These are phyloP conservation scores for Odocoileus virginianus DNA, from an alignment of 2,113 vertebrate genomes.

Conservation along the genomic window DNA sequence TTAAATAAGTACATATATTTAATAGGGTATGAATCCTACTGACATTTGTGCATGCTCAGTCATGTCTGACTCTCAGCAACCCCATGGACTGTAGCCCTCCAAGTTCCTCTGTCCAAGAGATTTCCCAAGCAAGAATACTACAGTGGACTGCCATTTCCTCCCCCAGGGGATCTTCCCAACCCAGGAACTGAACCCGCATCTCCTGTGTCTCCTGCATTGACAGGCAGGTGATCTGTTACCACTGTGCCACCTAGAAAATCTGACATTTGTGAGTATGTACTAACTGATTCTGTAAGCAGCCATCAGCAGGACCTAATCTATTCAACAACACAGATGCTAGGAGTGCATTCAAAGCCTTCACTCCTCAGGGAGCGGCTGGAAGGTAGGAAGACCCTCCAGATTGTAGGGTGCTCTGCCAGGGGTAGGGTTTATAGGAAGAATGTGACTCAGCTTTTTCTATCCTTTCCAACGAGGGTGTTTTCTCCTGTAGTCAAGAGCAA, in stretches of 20 bases:
- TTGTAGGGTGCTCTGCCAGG: too few species aligned
- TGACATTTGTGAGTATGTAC: not conserved
- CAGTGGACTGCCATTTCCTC: not conserved
- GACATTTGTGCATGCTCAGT: not conserved
- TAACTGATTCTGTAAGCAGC: not conserved
- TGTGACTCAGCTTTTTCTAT: not conserved
- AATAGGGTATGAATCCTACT: not conserved
- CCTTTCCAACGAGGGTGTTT: not conserved
- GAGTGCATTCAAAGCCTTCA: not conserved
- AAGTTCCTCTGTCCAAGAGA: not conserved
- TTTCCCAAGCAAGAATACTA: not conserved
- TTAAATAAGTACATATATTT: not conserved
- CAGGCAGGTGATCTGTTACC: not conserved
- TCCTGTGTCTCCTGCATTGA: not conserved
- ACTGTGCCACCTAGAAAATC: fast-evolving
- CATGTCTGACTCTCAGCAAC: not conserved
- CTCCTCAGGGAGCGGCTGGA: not conserved
- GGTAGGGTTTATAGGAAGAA: not conserved
- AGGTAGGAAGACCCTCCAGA: not conserved
- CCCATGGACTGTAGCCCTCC: not conserved
- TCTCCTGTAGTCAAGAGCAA: not conserved
- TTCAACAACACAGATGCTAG: not conserved
- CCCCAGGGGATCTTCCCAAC: not conserved
- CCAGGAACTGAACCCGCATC: not conserved
- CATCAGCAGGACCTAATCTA: not conserved